Evolutionary conservation across 2,797 vertebrate species (phyloP).

Genomic region (Malurus splendens): DNA sequence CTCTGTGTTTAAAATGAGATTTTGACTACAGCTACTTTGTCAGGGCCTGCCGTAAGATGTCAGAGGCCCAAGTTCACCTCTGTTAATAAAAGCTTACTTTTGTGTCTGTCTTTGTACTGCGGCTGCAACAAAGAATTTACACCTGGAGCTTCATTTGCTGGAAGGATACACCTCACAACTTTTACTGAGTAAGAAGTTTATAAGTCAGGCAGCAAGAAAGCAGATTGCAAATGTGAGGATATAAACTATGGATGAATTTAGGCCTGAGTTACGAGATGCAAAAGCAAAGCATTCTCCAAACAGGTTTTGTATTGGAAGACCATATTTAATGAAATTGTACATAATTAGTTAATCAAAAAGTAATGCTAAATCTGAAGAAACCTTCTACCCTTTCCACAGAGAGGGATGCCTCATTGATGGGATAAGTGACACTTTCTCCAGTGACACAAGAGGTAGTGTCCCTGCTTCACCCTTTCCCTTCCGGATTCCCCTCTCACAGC

Average conservation of each 20-base stretch:
- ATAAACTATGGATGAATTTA: background rate
- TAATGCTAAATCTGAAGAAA: background rate
- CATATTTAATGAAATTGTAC: background rate
- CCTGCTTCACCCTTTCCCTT: background rate
- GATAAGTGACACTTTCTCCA: background rate
- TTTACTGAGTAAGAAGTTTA: background rate
- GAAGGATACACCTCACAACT: background rate
- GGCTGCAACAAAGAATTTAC: background rate
- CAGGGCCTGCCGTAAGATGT: background rate
- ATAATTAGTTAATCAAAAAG: background rate
- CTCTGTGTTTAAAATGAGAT: background rate
- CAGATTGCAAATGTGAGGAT: background rate
- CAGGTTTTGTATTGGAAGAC: background rate
- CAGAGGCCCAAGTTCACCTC: background rate
- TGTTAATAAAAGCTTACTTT: background rate
- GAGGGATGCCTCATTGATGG: background rate
- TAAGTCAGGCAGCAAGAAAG: background rate
- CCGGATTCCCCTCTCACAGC: background rate
- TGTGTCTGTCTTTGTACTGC: background rate
- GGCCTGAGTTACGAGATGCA: background rate
- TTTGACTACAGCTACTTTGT: background rate
- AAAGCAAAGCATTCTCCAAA: background rate
- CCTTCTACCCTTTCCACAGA: background rate
- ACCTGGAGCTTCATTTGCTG: background rate
- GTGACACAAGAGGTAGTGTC: accelerated